Percentiles rank a stretch among this genome's conserved stretches.
Evolutionary conservation across 2,797 vertebrate genomes (phyloP).

Genomic region (Sebastiscus albofasciatus): DNA sequence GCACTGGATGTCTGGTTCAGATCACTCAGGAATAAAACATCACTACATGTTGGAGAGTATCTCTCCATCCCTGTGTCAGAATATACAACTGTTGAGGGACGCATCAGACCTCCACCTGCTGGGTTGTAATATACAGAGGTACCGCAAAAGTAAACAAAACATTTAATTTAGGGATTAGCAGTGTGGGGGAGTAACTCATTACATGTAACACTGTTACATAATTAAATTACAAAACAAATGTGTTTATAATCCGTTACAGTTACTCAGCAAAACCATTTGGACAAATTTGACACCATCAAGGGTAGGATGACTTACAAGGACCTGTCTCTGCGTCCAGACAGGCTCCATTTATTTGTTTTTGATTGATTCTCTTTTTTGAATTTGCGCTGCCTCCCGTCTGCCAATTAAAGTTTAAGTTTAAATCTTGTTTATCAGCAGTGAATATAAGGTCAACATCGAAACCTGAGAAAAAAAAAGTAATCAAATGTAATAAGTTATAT

Average conservation of each 20-base stretch:
- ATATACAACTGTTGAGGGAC: not conserved
- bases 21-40: constrained; percentile 46
- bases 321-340: no score
- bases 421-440: not conserved
- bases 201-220: not conserved
- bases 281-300: no score
- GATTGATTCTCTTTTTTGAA: no score
- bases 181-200: not conserved
- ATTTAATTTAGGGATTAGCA: not conserved
- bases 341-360: no score
- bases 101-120: not conserved
- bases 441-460: not conserved
- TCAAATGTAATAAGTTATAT: not conserved
- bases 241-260: not conserved
- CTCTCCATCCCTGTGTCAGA: not conserved
- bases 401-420: no score
- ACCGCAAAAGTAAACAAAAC: not conserved
- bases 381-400: not conserved
- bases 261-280: no score
- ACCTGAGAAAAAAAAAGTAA: not conserved
- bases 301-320: no score
- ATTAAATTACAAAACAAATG: no score
- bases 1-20: constrained; percentile 92
- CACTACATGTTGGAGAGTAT: not conserved
- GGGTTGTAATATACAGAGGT: not conserved